Percentiles rank a stretch among this genome's conserved stretches.
phyloP scores from a whole-genome alignment of 1,140 invertebrate species.

The Drosophila pectinifera region DNA sequence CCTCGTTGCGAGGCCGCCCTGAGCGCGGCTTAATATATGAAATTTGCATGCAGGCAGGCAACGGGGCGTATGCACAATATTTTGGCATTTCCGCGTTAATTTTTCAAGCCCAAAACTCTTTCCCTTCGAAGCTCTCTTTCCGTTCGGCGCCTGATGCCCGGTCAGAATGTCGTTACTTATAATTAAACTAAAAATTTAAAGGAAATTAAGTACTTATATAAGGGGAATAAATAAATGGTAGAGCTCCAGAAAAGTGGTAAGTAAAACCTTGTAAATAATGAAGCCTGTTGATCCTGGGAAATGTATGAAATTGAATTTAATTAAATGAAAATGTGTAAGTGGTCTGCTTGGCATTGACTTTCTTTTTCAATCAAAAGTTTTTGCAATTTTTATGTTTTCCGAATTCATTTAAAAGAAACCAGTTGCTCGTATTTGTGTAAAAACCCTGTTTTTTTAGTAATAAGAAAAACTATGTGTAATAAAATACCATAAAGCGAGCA shows the following conservation, averaged over 20 bases:
- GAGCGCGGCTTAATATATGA: slow-evolving; percentile 64
- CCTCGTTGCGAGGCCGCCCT: slow-evolving; percentile 12
- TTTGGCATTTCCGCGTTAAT: slow-evolving; percentile 74
- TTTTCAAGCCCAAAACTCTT: slow-evolving; percentile 38
- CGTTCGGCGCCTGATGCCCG: slow-evolving; percentile 6
- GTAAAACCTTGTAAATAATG: background rate
- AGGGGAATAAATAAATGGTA: background rate
- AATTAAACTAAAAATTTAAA: slow-evolving; percentile 19
- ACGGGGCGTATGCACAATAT: slow-evolving; percentile 75
- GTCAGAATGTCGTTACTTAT: background rate
- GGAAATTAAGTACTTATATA: background rate
- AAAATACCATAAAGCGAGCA: background rate
- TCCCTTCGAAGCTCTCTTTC: slow-evolving; percentile 3
- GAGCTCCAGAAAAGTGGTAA: background rate
- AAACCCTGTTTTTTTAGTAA: too few species aligned
- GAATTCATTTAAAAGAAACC: too few species aligned
- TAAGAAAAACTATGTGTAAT: too few species aligned
- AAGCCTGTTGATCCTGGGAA: background rate
- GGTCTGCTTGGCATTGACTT: background rate
- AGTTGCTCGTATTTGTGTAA: too few species aligned
- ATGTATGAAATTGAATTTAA: slow-evolving; percentile 1
- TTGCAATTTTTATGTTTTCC: too few species aligned
- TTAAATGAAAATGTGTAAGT: background rate
- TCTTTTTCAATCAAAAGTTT: background rate
- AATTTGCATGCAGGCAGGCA: slow-evolving; percentile 65